Percentiles rank a stretch among this genome's conserved stretches.
Conservation (phyloP, 2,113 vertebrate species). For the Dunckerocampus dactyliophorus region DNA sequence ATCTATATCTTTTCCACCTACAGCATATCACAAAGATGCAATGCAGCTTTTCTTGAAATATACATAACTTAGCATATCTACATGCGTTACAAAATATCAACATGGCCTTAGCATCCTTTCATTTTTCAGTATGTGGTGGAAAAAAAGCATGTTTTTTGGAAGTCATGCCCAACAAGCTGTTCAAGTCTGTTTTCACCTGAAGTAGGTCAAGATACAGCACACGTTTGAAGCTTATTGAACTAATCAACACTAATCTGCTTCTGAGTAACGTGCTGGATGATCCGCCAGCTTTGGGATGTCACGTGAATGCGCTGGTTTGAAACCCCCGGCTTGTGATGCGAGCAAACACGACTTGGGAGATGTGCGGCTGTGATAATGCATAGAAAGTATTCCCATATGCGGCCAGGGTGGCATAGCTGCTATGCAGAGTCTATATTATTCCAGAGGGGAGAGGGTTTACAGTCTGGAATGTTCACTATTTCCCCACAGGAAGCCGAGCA, state of each 20-base stretch:
- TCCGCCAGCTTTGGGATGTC: constrained; percentile 22
- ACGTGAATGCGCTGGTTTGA: constrained; percentile 6
- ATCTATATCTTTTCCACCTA: too few relatives aligned
- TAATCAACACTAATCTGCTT: constrained; percentile 41
- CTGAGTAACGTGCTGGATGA: constrained; percentile 18
- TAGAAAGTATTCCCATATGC: constrained; percentile 41
- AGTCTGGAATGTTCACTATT: constrained; percentile 69
- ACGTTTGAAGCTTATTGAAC: constrained; percentile 40
- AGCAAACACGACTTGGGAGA: background rate
- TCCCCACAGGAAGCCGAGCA: constrained; percentile 64
- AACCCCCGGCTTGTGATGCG: background rate
- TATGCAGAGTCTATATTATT: constrained; percentile 57
- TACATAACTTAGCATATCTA: too few relatives aligned
- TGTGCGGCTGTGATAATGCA: background rate
- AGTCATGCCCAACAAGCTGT: background rate
- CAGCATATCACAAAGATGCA: too few relatives aligned
- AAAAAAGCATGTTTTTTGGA: too few relatives aligned
- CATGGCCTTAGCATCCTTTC: too few relatives aligned
- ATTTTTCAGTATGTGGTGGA: too few relatives aligned
- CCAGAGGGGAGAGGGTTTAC: constrained; percentile 54
- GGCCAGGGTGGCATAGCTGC: constrained; percentile 32
- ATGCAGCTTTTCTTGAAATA: too few relatives aligned
- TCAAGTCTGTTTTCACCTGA: background rate
- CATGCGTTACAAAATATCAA: too few relatives aligned
- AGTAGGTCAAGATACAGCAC: background rate